Conservation (phyloP, 1,140 invertebrate genomes). For the Drosophila suzukii region DNA sequence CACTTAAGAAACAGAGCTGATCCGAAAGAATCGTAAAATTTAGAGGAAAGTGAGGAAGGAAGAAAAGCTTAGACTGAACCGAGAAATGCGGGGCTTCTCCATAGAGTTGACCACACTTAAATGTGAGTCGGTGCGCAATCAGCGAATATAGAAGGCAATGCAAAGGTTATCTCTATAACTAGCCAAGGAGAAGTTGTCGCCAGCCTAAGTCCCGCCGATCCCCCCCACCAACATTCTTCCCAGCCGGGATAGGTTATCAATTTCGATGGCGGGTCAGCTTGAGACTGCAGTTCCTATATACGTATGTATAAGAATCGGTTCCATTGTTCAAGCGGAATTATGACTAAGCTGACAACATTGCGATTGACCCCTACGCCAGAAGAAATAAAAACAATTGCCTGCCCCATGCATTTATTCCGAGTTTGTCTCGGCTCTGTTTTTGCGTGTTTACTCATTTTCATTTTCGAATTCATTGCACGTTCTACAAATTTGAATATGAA, state of each 20-base stretch:
- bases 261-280: conserved; percentile 64
- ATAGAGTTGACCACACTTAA: not conserved
- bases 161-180: conserved; percentile 56
- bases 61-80: conserved; percentile 18
- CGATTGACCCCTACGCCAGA: conserved; percentile 57
- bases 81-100: not conserved
- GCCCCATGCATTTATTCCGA: conserved; percentile 49
- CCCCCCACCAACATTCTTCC: not conserved
- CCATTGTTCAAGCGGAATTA: conserved; percentile 62
- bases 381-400: conserved; percentile 55
- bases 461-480: conserved; percentile 74
- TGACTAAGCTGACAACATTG: conserved; percentile 68
- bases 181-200: conserved; percentile 54
- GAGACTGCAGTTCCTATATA: conserved; percentile 19
- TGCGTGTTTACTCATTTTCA: conserved; percentile 73
- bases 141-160: conserved; percentile 30
- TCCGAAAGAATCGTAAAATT: conserved; percentile 7
- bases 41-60: conserved; percentile 21
- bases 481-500: conserved; percentile 81
- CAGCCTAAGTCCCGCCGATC: conserved; percentile 8
- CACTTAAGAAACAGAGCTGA: conserved; percentile 38
- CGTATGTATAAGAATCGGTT: conserved; percentile 34
- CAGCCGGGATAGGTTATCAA: conserved; percentile 63
- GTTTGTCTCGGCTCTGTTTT: conserved; percentile 38
- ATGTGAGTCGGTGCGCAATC: conserved; percentile 37